Conservation (phyloP, 2,113 vertebrate species). For the Platycercus adscitus region DNA sequence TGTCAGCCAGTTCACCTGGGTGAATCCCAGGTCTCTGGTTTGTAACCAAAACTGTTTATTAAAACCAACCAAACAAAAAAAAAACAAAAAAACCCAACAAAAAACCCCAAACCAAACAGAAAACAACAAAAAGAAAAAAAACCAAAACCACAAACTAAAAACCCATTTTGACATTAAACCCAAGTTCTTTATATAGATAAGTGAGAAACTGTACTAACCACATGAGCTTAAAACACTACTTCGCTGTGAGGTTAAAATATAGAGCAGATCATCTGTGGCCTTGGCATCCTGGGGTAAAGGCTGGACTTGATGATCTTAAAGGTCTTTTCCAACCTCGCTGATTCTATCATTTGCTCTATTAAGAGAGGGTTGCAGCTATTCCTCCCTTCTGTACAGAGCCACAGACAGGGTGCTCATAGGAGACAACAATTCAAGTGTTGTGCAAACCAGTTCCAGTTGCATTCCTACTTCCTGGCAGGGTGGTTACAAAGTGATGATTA, state of each 20-base stretch:
- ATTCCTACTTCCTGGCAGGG: background rate
- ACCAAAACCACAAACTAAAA: background rate
- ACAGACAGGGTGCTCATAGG: background rate
- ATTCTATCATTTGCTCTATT: background rate
- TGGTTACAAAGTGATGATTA: background rate
- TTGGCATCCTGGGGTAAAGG: background rate
- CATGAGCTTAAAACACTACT: background rate
- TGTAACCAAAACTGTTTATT: background rate
- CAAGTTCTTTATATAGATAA: background rate
- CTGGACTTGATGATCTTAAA: background rate
- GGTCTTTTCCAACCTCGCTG: background rate
- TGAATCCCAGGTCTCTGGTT: background rate
- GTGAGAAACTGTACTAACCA: background rate
- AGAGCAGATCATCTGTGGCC: background rate
- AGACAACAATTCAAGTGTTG: background rate
- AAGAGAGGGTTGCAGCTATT: background rate
- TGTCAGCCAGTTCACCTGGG: background rate
- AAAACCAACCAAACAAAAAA: background rate
- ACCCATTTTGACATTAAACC: background rate
- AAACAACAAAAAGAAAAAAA: background rate
- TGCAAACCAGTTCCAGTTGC: background rate
- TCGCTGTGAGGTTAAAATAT: background rate
- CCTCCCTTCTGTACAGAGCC: rapidly evolving
- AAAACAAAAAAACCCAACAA: background rate
- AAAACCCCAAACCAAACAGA: background rate